Conservation (phyloP, 2,888 invertebrate species). For the Crocallis elinguaria region DNA sequence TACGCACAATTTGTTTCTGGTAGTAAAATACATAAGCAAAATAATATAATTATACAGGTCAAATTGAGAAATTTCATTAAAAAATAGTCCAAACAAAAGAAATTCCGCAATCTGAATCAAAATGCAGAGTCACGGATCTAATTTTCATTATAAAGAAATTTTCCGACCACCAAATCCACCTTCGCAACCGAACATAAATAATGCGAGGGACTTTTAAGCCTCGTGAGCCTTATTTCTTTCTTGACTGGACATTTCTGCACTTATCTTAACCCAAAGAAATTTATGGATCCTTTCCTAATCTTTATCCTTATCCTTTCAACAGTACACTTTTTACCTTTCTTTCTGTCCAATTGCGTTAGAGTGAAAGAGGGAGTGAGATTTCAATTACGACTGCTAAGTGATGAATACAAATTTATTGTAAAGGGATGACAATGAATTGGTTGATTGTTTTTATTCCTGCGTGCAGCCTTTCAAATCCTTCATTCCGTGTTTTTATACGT, state of each 20-base stretch:
- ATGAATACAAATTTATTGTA: conserved; percentile 3
- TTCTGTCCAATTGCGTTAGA: background rate
- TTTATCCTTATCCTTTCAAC: conserved; percentile 29
- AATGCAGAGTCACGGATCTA: conserved; percentile 23
- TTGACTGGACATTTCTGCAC: conserved; percentile 42
- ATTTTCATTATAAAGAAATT: conserved; percentile 28
- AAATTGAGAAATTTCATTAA: no score
- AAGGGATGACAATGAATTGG: no score
- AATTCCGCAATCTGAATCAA: conserved; percentile 12
- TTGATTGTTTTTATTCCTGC: background rate
- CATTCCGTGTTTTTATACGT: no score
- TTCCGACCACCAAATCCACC: conserved; percentile 33
- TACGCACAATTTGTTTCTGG: no score
- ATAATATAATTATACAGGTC: no score
- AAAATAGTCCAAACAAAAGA: background rate
- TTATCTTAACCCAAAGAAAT: conserved; percentile 47
- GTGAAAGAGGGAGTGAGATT: conserved; percentile 6
- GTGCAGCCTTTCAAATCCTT: no score
- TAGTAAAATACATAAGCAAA: no score
- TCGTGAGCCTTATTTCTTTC: conserved; percentile 45
- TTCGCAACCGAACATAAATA: conserved; percentile 33
- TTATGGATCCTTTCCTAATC: conserved; percentile 48
- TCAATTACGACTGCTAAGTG: conserved; percentile 4
- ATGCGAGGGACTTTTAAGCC: conserved; percentile 44
- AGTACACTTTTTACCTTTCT: conserved; percentile 6